Evolutionary conservation across 2,113 vertebrate genomes (phyloP).

Genomic region (Passer domesticus): DNA sequence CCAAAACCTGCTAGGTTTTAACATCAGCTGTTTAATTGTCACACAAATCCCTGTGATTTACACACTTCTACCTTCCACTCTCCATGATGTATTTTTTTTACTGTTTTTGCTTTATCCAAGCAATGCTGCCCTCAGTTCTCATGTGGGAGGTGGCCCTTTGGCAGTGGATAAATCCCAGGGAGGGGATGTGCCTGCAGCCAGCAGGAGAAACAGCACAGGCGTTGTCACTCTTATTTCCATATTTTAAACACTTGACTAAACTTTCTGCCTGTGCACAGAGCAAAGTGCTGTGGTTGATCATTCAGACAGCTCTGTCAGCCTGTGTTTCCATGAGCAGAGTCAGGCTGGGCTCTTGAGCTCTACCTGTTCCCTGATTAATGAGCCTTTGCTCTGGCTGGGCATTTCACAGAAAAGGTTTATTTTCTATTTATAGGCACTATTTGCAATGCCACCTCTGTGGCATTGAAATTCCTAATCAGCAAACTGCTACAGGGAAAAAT

Average conservation of each 20-base stretch:
- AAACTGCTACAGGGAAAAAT: conserved; percentile 26
- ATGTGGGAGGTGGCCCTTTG: not conserved
- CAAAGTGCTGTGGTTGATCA: not conserved
- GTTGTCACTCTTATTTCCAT: not conserved
- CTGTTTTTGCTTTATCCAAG: accelerated
- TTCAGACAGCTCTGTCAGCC: not conserved
- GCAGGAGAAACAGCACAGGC: not conserved
- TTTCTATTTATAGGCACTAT: conserved; percentile 8
- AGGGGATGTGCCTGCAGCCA: not conserved
- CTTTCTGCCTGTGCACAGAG: not conserved
- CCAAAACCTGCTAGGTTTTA: not conserved
- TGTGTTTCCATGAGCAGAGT: not conserved
- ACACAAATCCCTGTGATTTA: not conserved
- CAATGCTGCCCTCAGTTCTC: not conserved
- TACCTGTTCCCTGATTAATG: not conserved
- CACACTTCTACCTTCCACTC: not conserved
- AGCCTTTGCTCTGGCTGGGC: not conserved
- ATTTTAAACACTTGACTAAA: conserved; percentile 34
- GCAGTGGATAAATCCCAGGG: not conserved
- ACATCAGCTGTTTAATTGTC: accelerated
- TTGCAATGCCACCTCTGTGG: not conserved
- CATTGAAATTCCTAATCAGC: not conserved
- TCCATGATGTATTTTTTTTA: accelerated
- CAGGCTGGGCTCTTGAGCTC: not conserved
- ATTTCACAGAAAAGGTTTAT: not conserved